Conservation (phyloP, 2,888 invertebrate genomes). For the Pollenia amentaria region DNA sequence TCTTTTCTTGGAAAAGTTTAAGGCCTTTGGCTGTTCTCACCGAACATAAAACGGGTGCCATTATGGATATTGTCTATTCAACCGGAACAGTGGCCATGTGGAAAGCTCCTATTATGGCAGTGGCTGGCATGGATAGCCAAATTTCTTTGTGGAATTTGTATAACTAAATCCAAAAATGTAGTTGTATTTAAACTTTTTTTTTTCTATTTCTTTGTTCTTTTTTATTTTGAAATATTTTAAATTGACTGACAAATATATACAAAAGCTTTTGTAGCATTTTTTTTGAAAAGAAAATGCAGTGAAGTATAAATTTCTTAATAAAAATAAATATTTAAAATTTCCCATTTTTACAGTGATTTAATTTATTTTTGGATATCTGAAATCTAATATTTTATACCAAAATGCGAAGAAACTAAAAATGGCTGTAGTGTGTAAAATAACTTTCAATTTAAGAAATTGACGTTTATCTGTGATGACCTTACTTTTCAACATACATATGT, state of each 20-base stretch:
- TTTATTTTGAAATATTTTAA: slow-evolving; percentile 46
- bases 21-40: slow-evolving; percentile 90
- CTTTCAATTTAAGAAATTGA: too few relatives aligned
- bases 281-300: slow-evolving; percentile 44
- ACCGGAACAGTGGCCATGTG: slow-evolving; percentile 87
- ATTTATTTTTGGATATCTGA: too few relatives aligned
- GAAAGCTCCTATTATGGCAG: slow-evolving; percentile 92
- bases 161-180: slow-evolving; percentile 85
- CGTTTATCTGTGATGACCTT: too few relatives aligned
- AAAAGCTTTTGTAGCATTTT: slow-evolving; percentile 54
- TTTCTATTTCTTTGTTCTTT: slow-evolving; percentile 32
- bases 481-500: too few relatives aligned
- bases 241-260: slow-evolving; percentile 60
- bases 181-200: slow-evolving; percentile 46
- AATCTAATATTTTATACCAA: too few relatives aligned
- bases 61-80: slow-evolving; percentile 91
- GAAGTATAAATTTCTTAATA: slow-evolving; percentile 35
- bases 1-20: slow-evolving; percentile 92
- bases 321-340: slow-evolving; percentile 13
- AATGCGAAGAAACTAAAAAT: too few relatives aligned
- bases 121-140: slow-evolving; percentile 90
- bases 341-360: too few relatives aligned
- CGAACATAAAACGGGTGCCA: slow-evolving; percentile 89
- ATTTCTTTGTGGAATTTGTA: slow-evolving; percentile 93
- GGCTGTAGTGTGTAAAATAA: too few relatives aligned